These are phyloP conservation scores for Dicentrarchus labrax DNA, from an alignment of 2,113 vertebrate species.

Conservation along the genomic window DNA sequence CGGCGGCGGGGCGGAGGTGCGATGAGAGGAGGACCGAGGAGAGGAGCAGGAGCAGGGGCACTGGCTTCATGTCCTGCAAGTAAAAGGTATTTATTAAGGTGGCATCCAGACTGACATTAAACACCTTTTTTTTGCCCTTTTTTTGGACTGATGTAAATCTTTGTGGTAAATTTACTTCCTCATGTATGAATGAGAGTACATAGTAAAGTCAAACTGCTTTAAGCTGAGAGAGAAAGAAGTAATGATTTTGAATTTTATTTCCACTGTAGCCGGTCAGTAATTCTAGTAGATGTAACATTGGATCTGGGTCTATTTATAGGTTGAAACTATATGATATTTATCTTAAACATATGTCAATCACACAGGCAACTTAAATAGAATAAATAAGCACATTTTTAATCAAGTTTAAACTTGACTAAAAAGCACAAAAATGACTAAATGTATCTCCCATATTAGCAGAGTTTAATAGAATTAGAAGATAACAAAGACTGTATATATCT, in stretches of 20 bases:
- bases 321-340: not conserved
- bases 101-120: not conserved
- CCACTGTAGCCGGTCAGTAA: not conserved
- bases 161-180: too few relatives aligned
- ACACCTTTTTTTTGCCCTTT: not conserved
- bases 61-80: conserved; percentile 81
- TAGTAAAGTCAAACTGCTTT: not conserved
- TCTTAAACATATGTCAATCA: not conserved
- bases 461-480: not conserved
- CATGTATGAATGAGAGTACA: not conserved
- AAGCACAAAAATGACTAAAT: not conserved
- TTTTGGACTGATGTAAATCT: not conserved
- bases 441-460: not conserved
- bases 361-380: not conserved
- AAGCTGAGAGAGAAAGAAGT: not conserved
- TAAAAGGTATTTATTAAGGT: not conserved
- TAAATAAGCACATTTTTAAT: not conserved
- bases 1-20: conserved; percentile 73
- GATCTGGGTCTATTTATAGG: not conserved
- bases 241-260: not conserved
- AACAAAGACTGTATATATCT: not conserved
- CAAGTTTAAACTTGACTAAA: not conserved
- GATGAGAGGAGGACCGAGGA: conserved; percentile 79
- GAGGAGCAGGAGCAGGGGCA: conserved; percentile 81
- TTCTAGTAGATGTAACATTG: not conserved